Percentiles rank a stretch among this genome's conserved stretches.
phyloP scores from a whole-genome alignment of 2,113 vertebrate species.

The Camarhynchus parvulus region DNA sequence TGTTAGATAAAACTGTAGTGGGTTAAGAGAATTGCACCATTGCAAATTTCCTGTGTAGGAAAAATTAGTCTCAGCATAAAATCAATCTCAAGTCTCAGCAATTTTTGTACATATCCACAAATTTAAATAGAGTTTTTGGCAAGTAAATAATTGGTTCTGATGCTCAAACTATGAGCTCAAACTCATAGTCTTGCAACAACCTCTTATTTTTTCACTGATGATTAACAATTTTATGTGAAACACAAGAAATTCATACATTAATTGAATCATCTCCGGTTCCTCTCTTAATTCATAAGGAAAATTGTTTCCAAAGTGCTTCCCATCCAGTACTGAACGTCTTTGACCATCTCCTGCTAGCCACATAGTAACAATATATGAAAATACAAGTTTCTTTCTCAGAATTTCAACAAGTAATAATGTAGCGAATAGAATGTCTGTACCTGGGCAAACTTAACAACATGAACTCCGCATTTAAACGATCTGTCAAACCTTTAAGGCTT shows the following conservation, averaged over 20 bases:
- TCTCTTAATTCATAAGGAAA: not conserved
- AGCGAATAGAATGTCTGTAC: not conserved
- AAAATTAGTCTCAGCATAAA: not conserved
- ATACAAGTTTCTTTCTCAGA: not conserved
- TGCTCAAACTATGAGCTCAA: not conserved
- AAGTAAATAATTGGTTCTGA: not conserved
- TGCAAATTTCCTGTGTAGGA: not conserved
- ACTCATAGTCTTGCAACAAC: not conserved
- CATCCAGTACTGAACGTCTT: not conserved
- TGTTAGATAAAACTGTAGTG: not conserved
- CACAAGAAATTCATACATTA: not conserved
- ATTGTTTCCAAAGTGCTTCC: not conserved
- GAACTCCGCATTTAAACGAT: not conserved
- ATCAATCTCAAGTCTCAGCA: not conserved
- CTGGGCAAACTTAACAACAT: not conserved
- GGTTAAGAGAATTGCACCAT: not conserved
- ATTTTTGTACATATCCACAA: not conserved
- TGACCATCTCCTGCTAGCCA: not conserved
- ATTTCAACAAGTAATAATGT: not conserved
- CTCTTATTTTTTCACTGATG: not conserved
- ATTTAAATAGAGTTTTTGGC: not conserved
- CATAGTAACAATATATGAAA: not conserved
- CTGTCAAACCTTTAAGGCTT: not conserved
- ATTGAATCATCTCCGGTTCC: not conserved
- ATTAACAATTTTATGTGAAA: not conserved